A percentile compares a stretch with the other conserved stretches of the same genome.
Evolutionary conservation across 2,888 invertebrate species (phyloP).

Genomic region (Masnerella sp.): DNA sequence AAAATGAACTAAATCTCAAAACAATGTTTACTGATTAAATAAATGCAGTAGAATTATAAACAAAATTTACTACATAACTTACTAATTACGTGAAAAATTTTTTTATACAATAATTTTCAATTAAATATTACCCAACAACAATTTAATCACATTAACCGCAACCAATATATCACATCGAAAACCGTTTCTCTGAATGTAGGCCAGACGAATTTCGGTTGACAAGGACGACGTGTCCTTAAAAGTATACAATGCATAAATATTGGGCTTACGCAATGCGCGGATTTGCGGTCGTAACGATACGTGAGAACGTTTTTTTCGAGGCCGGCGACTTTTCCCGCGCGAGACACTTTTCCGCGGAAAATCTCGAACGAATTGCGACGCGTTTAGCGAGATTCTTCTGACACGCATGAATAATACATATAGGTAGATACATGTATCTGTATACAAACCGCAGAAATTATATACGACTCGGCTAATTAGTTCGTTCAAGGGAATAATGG

Average conservation of each 20-base stretch:
- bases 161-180: too few relatives aligned
- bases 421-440: too few relatives aligned
- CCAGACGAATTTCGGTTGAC: slow-evolving; percentile 10
- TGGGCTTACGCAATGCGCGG: slow-evolving; percentile 28
- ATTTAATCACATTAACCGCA: too few relatives aligned
- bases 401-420: slow-evolving; percentile 30
- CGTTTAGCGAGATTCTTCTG: not conserved
- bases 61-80: too few relatives aligned
- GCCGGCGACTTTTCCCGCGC: slow-evolving; percentile 11
- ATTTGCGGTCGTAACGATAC: slow-evolving; percentile 19
- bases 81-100: too few relatives aligned
- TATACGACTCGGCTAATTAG: slow-evolving; percentile 19
- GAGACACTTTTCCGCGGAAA: slow-evolving; percentile 23
- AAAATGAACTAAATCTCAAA: too few relatives aligned
- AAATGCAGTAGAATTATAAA: too few relatives aligned
- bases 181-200: not conserved
- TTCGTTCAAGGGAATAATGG: slow-evolving; percentile 24
- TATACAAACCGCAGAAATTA: too few relatives aligned
- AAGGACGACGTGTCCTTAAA: slow-evolving; percentile 25
- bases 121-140: too few relatives aligned
- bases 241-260: slow-evolving; percentile 34
- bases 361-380: too few relatives aligned
- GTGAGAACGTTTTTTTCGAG: slow-evolving; percentile 13
- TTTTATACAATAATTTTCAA: too few relatives aligned
- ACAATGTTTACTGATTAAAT: too few relatives aligned